A percentile compares a stretch with the other conserved stretches of the same genome.
Evolutionary conservation across 2,797 vertebrate genomes (phyloP).

Genomic region (Catamblyrhynchus diadema): DNA sequence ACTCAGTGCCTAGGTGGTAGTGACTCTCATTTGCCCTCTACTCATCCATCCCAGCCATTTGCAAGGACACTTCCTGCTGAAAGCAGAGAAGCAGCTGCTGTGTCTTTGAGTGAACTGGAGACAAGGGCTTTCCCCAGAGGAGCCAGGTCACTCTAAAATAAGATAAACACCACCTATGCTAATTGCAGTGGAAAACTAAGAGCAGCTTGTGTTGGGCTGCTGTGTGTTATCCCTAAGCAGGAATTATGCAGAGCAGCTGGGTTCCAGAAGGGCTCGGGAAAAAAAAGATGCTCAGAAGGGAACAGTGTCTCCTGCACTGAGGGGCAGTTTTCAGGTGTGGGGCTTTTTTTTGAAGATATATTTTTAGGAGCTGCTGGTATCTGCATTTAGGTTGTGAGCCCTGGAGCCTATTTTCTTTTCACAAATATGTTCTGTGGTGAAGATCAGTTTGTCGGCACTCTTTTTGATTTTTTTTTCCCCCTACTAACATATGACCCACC

Average conservation of each 20-base stretch:
- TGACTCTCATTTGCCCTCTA: neutral
- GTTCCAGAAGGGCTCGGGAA: neutral
- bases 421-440: neutral
- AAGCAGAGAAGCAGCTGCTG: neutral
- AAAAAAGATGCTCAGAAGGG: neutral
- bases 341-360: neutral
- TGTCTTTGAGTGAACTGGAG: neutral
- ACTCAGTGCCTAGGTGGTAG: neutral
- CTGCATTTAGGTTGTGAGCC: neutral
- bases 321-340: neutral
- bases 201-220: neutral
- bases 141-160: slow-evolving; percentile 1
- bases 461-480: neutral
- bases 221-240: neutral
- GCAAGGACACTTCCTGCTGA: neutral
- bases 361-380: neutral
- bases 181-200: neutral
- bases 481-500: neutral
- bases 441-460: neutral
- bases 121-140: neutral
- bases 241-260: neutral
- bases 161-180: slow-evolving; percentile 9
- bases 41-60: neutral
- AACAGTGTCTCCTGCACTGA: neutral
- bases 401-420: neutral